A percentile compares a stretch with the other conserved stretches of the same genome.
These are phyloP conservation scores for Prunella fulvescens DNA, from an alignment of 2,113 vertebrate genomes.

Conservation along the genomic window DNA sequence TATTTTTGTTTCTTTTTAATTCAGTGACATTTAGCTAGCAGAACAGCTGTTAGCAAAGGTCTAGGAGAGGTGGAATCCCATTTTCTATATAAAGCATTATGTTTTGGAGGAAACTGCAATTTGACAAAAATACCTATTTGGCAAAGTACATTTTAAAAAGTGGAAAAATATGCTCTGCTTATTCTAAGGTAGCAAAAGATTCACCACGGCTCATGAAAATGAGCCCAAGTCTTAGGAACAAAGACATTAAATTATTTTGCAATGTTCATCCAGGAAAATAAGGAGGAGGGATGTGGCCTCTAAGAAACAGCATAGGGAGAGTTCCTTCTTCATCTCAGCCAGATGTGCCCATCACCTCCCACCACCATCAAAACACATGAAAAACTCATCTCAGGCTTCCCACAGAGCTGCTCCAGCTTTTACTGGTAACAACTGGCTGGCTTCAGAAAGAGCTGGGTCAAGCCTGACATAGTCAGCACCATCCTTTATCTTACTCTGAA, in stretches of 20 bases:
- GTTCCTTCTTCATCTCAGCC: neutral
- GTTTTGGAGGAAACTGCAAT: slow-evolving; percentile 23
- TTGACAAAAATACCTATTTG: slow-evolving; percentile 27
- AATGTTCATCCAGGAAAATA: neutral
- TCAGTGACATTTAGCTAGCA: slow-evolving; percentile 70
- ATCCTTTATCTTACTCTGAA: neutral
- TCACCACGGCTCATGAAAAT: neutral
- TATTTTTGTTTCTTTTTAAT: slow-evolving; percentile 56
- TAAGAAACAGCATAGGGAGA: neutral
- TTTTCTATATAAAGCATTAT: slow-evolving; percentile 50
- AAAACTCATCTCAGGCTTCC: neutral
- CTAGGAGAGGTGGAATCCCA: slow-evolving; percentile 58
- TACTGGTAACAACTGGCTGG: neutral
- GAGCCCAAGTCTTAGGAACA: neutral
- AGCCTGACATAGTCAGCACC: neutral
- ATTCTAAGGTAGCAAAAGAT: neutral
- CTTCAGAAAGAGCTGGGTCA: neutral
- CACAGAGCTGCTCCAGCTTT: neutral
- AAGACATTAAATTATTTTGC: neutral
- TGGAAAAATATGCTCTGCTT: neutral
- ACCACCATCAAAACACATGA: neutral
- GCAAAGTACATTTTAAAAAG: slow-evolving; percentile 12
- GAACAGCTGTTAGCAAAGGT: slow-evolving; percentile 71
- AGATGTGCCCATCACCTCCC: neutral
- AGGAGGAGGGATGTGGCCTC: neutral